A percentile compares a stretch with the other conserved stretches of the same genome.
Evolutionary conservation across 2,113 vertebrate species (phyloP).

Genomic region (Heloderma charlesbogerti): DNA sequence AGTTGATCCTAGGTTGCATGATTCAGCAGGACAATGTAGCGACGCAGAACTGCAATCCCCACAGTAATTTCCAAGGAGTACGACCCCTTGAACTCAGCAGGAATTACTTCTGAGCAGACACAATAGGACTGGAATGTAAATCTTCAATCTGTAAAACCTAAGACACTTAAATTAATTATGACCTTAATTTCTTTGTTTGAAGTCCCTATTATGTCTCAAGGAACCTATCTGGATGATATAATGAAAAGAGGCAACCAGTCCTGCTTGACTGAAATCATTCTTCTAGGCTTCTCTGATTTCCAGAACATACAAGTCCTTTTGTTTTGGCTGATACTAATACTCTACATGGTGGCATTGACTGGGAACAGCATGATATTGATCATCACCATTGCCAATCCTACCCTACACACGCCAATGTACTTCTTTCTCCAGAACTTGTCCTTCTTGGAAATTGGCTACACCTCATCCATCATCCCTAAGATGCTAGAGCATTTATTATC

Average conservation of each 20-base stretch:
- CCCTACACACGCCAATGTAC: constrained; percentile 59
- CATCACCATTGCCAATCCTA: constrained; percentile 19
- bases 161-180: background rate
- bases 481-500: constrained; percentile 46
- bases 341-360: constrained; percentile 21
- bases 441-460: constrained; percentile 54
- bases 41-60: too few species aligned
- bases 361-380: constrained; percentile 48
- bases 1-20: background rate
- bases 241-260: background rate
- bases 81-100: too few species aligned
- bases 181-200: background rate
- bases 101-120: too few species aligned
- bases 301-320: constrained; percentile 24
- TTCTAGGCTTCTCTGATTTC: constrained; percentile 46
- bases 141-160: background rate
- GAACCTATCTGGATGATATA: background rate
- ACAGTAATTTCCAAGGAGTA: background rate
- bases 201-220: background rate
- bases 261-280: constrained; percentile 14
- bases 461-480: constrained; percentile 42
- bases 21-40: too few species aligned
- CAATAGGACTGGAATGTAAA: background rate
- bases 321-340: constrained; percentile 42
- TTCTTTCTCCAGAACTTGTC: constrained; percentile 64